phyloP scores from a whole-genome alignment of 1,140 invertebrate genomes.

The Sminthurinus signatus region DNA sequence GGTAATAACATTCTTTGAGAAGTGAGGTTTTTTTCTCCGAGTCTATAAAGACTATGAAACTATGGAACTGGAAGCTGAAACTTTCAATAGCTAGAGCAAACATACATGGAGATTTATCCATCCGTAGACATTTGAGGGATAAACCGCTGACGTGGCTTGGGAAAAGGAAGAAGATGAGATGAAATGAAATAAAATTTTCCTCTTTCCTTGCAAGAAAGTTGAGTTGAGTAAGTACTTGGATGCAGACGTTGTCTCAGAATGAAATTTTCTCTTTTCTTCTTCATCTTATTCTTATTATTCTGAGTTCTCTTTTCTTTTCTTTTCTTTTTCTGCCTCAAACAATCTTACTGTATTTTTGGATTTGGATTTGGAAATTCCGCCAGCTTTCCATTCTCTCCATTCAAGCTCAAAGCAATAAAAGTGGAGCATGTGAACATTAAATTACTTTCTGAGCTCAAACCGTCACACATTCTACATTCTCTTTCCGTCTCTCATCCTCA shows the following conservation, averaged over 20 bases:
- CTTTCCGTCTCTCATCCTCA: neutral
- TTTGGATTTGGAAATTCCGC: slow-evolving; percentile 5
- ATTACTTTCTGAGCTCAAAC: neutral
- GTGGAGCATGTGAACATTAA: slow-evolving; percentile 1
- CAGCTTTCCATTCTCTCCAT: neutral
- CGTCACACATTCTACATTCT: neutral
- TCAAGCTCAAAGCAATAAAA: neutral
- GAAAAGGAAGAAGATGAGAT: neutral
- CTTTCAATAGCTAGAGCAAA: no score
- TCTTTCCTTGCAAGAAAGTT: neutral
- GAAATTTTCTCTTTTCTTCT: neutral
- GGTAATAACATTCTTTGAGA: no score
- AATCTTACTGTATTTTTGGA: no score
- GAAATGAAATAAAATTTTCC: slow-evolving; percentile 1
- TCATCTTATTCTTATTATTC: neutral
- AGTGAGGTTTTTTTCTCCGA: no score
- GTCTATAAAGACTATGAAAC: no score
- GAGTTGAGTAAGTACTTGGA: no score
- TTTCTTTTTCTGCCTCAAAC: neutral
- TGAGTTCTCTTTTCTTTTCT: neutral
- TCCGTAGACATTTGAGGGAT: no score
- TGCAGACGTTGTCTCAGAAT: slow-evolving; percentile 6
- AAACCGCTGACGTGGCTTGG: neutral
- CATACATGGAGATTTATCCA: no score
- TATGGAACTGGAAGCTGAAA: no score